Evolutionary conservation across 2,888 invertebrate species (phyloP).

Genomic region (Acleris sparsana): DNA sequence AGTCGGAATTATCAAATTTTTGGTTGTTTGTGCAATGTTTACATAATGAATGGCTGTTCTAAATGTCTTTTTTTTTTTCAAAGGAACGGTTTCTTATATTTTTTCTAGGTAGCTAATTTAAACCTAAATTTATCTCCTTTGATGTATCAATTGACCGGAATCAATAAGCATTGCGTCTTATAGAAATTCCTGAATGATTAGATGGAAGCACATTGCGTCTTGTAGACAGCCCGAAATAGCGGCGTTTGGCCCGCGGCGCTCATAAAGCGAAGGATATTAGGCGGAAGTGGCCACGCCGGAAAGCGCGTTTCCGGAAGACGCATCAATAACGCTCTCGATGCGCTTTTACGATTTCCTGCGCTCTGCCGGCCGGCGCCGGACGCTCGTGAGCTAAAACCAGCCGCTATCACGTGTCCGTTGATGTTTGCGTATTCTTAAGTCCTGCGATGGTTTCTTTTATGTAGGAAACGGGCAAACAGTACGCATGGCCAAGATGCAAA

Average conservation of each 20-base stretch:
- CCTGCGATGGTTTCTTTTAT: too few species aligned
- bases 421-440: slow-evolving; percentile 20
- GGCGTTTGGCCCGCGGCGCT: slow-evolving; percentile 58
- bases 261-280: slow-evolving; percentile 66
- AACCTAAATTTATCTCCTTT: slow-evolving; percentile 11
- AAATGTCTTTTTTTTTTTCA: not conserved
- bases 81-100: slow-evolving; percentile 21
- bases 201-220: slow-evolving; percentile 27
- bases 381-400: slow-evolving; percentile 50
- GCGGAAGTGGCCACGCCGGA: slow-evolving; percentile 70
- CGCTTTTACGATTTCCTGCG: slow-evolving; percentile 81
- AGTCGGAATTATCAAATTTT: too few species aligned
- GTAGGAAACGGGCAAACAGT: too few species aligned
- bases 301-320: slow-evolving; percentile 75
- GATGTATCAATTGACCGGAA: slow-evolving; percentile 29
- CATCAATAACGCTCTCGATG: slow-evolving; percentile 69
- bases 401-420: slow-evolving; percentile 51
- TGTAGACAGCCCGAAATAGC: slow-evolving; percentile 55
- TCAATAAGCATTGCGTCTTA: slow-evolving; percentile 11
- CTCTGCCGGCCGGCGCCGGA: slow-evolving; percentile 42
- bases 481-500: too few species aligned
- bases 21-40: too few species aligned
- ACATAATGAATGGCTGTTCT: too few species aligned
- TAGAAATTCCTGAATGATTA: slow-evolving; percentile 27
- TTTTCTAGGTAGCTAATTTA: not conserved